A percentile compares a stretch with the other conserved stretches of the same genome.
These are phyloP conservation scores for Eurytoma adleriae DNA, from an alignment of 2,888 invertebrate genomes.

Conservation along the genomic window DNA sequence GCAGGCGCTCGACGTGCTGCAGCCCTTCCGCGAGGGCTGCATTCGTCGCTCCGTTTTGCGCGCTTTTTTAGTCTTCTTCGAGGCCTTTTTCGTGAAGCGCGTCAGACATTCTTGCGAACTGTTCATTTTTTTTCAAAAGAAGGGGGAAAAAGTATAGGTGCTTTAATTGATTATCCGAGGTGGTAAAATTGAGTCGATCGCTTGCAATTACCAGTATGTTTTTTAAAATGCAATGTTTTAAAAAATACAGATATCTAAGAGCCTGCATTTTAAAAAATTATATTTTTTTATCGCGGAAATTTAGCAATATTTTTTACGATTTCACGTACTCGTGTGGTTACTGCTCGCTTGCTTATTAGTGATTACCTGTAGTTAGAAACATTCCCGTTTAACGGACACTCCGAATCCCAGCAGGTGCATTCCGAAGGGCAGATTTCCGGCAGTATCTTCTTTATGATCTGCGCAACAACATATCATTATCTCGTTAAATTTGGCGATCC, in stretches of 20 bases:
- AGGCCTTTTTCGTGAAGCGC: background rate
- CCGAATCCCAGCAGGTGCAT: constrained; percentile 44
- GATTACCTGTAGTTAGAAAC: constrained; percentile 19
- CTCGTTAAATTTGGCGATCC: no score
- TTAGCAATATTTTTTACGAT: no score
- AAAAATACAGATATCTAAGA: no score
- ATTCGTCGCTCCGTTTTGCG: background rate
- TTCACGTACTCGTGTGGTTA: no score
- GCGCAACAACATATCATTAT: background rate
- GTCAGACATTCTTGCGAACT: background rate
- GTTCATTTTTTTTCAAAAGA: background rate
- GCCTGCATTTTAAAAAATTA: no score
- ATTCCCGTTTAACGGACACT: background rate
- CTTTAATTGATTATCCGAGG: no score
- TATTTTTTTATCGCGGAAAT: no score
- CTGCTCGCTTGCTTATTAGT: background rate
- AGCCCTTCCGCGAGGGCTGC: background rate
- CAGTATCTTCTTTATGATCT: constrained; percentile 52
- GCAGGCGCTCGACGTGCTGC: background rate
- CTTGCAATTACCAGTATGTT: no score
- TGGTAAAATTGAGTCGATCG: no score
- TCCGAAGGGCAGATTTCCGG: constrained; percentile 54
- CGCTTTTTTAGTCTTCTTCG: background rate
- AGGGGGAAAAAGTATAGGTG: no score
- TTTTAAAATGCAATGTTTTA: no score